Percentiles rank a stretch among this genome's conserved stretches.
phyloP scores from a whole-genome alignment of 1,140 invertebrate genomes.

The Zophobas atratus region DNA sequence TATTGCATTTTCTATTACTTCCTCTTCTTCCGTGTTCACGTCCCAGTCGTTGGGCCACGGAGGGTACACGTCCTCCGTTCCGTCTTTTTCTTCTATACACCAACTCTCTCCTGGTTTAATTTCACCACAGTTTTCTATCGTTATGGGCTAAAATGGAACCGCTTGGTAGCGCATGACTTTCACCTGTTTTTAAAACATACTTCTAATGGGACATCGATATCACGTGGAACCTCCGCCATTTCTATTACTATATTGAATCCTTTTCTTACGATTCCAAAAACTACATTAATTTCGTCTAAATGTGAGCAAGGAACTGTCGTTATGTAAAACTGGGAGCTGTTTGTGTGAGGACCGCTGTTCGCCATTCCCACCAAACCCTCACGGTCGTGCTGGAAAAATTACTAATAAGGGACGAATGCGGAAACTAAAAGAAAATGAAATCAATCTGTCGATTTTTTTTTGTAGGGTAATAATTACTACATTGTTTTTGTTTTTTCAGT shows the following conservation, averaged over 20 bases:
- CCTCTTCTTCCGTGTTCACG: constrained; percentile 55
- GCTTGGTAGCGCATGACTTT: constrained; percentile 1
- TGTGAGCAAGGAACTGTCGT: constrained; percentile 88
- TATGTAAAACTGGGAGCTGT: constrained; percentile 97
- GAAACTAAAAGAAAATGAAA: too few species aligned
- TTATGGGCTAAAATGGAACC: constrained; percentile 71
- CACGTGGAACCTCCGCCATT: constrained; percentile 74
- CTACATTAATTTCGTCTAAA: constrained; percentile 91
- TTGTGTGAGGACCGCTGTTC: constrained; percentile 90
- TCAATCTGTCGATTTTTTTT: too few species aligned
- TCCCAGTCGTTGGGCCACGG: constrained; percentile 84
- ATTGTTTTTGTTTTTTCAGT: too few species aligned
- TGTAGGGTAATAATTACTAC: too few species aligned
- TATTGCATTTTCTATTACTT: constrained; percentile 66
- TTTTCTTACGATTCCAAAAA: constrained; percentile 87
- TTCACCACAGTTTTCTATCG: constrained; percentile 83
- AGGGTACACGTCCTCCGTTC: constrained; percentile 78
- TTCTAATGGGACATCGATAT: constrained; percentile 73
- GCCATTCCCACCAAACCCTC: constrained; percentile 90
- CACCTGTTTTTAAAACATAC: constrained; percentile 63
- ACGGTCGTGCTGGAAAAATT: constrained; percentile 73
- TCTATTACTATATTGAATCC: constrained; percentile 80
- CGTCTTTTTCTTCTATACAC: constrained; percentile 79
- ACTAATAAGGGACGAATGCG: background rate
- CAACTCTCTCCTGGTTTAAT: constrained; percentile 74